These are phyloP conservation scores for Pharmacophagus antenor DNA, from an alignment of 2,888 invertebrate species.

Conservation along the genomic window DNA sequence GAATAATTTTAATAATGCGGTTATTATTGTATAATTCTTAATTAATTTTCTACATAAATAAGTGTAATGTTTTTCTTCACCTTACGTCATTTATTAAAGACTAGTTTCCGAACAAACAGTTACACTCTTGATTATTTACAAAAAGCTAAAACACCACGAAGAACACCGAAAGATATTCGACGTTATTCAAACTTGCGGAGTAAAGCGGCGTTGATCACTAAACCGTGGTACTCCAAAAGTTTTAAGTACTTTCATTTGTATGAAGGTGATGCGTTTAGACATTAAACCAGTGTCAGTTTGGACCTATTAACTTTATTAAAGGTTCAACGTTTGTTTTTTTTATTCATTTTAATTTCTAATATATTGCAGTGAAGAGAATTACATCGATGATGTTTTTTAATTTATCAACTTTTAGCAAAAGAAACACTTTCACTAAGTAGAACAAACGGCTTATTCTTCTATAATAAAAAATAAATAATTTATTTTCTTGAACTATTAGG, in stretches of 20 bases:
- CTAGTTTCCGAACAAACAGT: neutral
- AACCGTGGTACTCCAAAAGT: constrained; percentile 17
- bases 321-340: neutral
- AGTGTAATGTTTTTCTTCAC: no score
- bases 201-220: constrained; percentile 5
- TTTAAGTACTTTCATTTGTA: constrained; percentile 16
- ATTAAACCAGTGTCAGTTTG: neutral
- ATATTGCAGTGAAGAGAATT: neutral
- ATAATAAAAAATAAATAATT: no score
- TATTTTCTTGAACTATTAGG: no score
- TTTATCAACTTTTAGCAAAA: neutral
- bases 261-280: neutral
- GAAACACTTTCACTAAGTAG: no score
- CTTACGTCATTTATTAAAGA: no score
- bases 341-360: neutral
- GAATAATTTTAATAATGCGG: no score
- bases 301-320: neutral
- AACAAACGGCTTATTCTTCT: no score
- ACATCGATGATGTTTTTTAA: neutral
- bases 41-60: no score
- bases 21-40: no score
- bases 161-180: neutral
- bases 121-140: neutral
- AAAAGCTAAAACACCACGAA: neutral
- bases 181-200: neutral